Base-by-base conservation (phyloP, 2,113 vertebrate species). In the Gallinago jamesoni region DNA sequence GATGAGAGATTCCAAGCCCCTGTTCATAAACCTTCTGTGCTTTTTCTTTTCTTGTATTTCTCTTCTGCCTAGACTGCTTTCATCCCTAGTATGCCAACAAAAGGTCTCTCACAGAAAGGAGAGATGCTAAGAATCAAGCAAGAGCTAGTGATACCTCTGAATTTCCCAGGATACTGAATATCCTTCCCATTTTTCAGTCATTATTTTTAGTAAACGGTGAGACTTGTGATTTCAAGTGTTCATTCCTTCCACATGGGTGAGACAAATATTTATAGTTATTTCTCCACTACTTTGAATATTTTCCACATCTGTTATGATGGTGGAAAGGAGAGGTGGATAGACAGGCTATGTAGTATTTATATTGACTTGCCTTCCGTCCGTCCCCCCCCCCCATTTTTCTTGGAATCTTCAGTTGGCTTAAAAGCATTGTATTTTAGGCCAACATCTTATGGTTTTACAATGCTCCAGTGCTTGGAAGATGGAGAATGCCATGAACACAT, bases 171-270 rank as follows among this genome's bases (percentile, higher is more conserved):
- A 88, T n/a, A 53, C 62, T 80, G 45, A 70, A 66, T 83, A 80
- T n/a, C 75, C 86, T 92, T 93, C 89, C 83, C 56, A 16, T 89
- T 96, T 90, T 90, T 55, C 86, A 74, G 76, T 45, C 28, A 63
- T 59, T 95, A 94, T 93, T 93, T 97, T 96, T 95, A 96, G 92
- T 74, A 86, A 86, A 84, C 80, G 70, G 78, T 57, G 56, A 88
- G 59, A 76, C 86, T 93, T 90, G 91, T 95, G 94, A 94, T 93
- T 92, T 86, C 50, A 73, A 88, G 35, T 33, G 66, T 52, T 94
- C 90, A 92, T 94, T 80, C 63, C 79, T 90, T 60, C 76, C 89
- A 57, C 63, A 9, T 8, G 41, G 63, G 50, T 28, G 22, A 93
- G 79, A 73, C 79, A 86, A 93, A 67, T 90, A 95, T 93, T 96